Evolutionary conservation across 1,140 invertebrate genomes (phyloP).

Genomic region (Papilio dardanus): DNA sequence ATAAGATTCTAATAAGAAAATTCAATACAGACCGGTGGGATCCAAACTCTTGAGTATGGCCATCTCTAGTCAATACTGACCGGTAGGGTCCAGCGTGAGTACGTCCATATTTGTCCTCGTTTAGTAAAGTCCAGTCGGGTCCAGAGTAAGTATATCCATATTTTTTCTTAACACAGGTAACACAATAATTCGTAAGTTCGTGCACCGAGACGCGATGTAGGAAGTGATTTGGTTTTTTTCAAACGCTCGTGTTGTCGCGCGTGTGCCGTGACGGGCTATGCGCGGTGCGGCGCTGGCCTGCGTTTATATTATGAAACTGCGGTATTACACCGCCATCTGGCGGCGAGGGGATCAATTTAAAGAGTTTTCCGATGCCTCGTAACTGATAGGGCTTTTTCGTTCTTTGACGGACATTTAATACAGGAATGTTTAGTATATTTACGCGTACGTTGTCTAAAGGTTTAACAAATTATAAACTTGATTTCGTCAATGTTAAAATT

Average conservation of each 20-base stretch:
- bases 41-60: constrained; percentile 58
- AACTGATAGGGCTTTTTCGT: constrained; percentile 17
- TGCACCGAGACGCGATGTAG: constrained; percentile 54
- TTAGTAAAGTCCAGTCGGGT: constrained; percentile 78
- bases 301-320: constrained; percentile 72
- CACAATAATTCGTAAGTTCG: constrained; percentile 66
- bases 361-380: constrained; percentile 59
- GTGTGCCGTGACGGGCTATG: constrained; percentile 64
- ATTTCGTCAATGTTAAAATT: not conserved
- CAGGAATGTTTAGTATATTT: not conserved
- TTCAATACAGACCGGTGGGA: constrained; percentile 77
- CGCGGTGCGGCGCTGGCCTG: constrained; percentile 53
- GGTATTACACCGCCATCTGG: constrained; percentile 63
- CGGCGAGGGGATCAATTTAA: constrained; percentile 60
- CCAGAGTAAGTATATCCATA: constrained; percentile 76
- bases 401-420: not conserved
- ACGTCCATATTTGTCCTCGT: constrained; percentile 61
- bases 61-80: constrained; percentile 69
- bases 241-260: constrained; percentile 57
- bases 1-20: constrained; percentile 59
- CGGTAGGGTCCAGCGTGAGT: constrained; percentile 70
- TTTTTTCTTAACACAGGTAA: constrained; percentile 60
- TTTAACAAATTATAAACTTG: too few species aligned
- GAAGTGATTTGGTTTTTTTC: constrained; percentile 39
- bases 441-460: not conserved